Evolutionary conservation across 2,113 vertebrate species (phyloP).

Genomic region (Daboia siamensis): DNA sequence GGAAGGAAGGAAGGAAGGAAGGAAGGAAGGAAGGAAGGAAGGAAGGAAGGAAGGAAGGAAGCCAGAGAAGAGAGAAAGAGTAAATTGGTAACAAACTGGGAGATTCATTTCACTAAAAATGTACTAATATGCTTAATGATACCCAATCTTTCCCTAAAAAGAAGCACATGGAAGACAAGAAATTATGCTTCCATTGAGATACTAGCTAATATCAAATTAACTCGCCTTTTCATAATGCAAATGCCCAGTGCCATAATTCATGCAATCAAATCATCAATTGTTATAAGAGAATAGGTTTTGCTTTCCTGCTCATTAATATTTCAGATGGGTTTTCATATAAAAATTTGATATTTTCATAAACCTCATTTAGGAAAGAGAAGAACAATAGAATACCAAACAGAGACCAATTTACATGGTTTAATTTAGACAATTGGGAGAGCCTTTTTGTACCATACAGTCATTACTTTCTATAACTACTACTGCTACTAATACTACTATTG

Average conservation of each 20-base stretch:
- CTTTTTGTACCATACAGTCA: neutral
- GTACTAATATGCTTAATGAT: conserved; percentile 1
- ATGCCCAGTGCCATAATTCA: conserved; percentile 2
- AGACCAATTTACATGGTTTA: neutral
- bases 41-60: no score
- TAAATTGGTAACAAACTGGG: conserved; percentile 5
- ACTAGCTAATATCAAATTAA: conserved; percentile 26
- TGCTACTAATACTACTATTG: neutral
- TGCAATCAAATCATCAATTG: neutral
- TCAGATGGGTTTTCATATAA: neutral
- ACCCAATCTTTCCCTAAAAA: neutral
- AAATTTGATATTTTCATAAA: neutral
- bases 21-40: no score
- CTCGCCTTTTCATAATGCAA: conserved; percentile 2
- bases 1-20: no score
- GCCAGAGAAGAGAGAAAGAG: neutral
- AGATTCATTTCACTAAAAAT: conserved; percentile 25
- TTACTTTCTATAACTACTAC: neutral
- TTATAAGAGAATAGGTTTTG: neutral
- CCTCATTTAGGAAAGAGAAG: neutral
- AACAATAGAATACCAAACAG: neutral
- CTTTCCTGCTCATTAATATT: neutral
- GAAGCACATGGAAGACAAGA: neutral
- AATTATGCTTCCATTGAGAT: conserved; percentile 12
- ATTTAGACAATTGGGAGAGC: neutral